A percentile compares a stretch with the other conserved stretches of the same genome.
phyloP scores from a whole-genome alignment of 2,797 vertebrate genomes.

The Hippopotamyrus pictus region DNA sequence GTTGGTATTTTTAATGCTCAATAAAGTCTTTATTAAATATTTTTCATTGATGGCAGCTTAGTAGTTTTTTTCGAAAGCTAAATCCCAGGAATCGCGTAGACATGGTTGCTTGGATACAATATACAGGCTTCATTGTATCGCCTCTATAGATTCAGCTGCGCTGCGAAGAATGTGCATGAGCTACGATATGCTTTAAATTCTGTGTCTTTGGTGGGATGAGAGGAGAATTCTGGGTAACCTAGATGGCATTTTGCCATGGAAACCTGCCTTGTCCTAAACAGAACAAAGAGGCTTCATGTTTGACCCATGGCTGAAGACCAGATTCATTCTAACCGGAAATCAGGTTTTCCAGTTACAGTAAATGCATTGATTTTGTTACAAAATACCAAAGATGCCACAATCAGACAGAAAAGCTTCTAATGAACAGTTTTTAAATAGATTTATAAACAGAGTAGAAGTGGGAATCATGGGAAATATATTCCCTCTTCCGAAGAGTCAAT shows the following conservation, averaged over 20 bases:
- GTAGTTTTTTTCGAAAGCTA: slow-evolving; percentile 44
- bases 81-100: slow-evolving; percentile 59
- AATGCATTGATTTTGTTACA: not conserved
- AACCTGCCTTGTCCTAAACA: slow-evolving; percentile 26
- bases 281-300: slow-evolving; percentile 25
- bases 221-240: slow-evolving; percentile 33
- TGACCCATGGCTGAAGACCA: not conserved
- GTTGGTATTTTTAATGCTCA: not conserved
- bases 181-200: slow-evolving; percentile 53
- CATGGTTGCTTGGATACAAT: slow-evolving; percentile 61
- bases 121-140: slow-evolving; percentile 56
- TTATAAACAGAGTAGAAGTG: not conserved
- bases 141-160: slow-evolving; percentile 51
- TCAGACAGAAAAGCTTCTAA: not conserved
- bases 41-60: slow-evolving; percentile 46
- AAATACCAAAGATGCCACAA: slow-evolving; percentile 8
- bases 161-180: slow-evolving; percentile 47
- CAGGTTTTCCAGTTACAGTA: not conserved
- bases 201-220: slow-evolving; percentile 44
- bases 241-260: slow-evolving; percentile 33
- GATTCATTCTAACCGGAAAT: slow-evolving; percentile 12
- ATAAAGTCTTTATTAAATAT: not conserved
- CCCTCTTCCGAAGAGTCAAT: not conserved
- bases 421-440: not conserved
- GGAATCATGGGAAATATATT: not conserved